Evolutionary conservation across 2,888 invertebrate species (phyloP).

Genomic region (Lithophane semibrunnea): DNA sequence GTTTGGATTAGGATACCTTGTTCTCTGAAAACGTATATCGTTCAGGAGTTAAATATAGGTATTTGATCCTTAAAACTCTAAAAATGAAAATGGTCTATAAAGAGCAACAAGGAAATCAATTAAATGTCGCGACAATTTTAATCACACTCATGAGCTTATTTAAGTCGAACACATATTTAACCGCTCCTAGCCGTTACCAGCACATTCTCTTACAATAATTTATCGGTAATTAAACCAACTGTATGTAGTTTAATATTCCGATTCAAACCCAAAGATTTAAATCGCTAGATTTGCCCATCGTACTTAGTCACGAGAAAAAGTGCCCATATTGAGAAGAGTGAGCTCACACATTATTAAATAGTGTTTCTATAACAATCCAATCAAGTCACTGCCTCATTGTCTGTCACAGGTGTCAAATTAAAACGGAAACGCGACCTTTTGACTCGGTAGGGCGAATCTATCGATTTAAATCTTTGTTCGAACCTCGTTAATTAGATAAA

Average conservation of each 20-base stretch:
- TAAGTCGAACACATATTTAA: conserved; percentile 24
- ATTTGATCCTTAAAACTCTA: neutral
- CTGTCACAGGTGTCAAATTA: neutral
- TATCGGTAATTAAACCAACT: conserved; percentile 45
- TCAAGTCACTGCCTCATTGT: neutral
- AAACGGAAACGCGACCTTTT: neutral
- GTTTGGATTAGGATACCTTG: neutral
- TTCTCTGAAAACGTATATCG: neutral
- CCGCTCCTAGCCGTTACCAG: conserved; percentile 15
- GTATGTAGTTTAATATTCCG: conserved; percentile 23
- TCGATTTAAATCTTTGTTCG: conserved; percentile 11
- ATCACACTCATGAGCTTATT: conserved; percentile 22
- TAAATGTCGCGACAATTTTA: conserved; percentile 1
- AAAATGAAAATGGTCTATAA: neutral
- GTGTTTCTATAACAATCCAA: neutral
- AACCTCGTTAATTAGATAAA: conserved; percentile 56
- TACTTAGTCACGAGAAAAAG: neutral
- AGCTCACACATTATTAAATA: neutral
- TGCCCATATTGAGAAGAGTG: neutral
- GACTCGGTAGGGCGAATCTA: neutral
- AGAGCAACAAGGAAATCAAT: neutral
- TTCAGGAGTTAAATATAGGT: neutral
- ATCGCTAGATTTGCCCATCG: neutral
- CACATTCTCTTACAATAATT: conserved; percentile 39
- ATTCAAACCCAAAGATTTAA: conserved; percentile 10